phyloP scores from a whole-genome alignment of 2,888 invertebrate species.

The Agrotis ipsilon region DNA sequence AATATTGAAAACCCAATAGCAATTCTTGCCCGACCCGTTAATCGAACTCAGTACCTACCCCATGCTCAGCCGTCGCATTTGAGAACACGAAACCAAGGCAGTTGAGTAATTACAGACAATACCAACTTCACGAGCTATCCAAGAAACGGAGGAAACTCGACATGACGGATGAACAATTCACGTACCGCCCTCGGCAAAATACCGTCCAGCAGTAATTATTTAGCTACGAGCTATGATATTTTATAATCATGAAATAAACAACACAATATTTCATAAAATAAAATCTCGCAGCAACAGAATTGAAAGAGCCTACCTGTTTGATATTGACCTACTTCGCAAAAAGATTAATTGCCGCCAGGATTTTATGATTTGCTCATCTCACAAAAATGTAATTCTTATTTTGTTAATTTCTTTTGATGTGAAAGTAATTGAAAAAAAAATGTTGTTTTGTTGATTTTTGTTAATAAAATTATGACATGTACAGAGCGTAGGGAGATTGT shows the following conservation, averaged over 20 bases:
- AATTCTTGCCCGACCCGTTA: too few species aligned
- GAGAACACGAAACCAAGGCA: too few species aligned
- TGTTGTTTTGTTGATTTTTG: neutral
- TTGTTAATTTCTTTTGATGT: constrained; percentile 14
- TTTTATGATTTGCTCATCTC: constrained; percentile 8
- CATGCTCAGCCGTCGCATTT: too few species aligned
- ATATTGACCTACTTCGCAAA: constrained; percentile 6
- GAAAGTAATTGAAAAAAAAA: constrained; percentile 33
- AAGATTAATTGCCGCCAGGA: constrained; percentile 8
- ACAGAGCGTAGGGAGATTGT: neutral
- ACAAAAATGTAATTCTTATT: constrained; percentile 8
- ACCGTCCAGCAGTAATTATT: too few species aligned
- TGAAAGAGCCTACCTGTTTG: neutral
- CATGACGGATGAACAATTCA: too few species aligned
- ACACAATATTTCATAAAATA: neutral
- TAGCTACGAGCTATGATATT: too few species aligned
- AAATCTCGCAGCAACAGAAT: neutral
- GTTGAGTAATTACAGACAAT: too few species aligned
- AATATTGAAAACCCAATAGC: too few species aligned
- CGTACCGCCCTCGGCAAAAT: too few species aligned
- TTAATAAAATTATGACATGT: constrained; percentile 14
- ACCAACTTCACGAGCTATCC: too few species aligned
- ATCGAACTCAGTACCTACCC: too few species aligned
- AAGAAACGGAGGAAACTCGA: too few species aligned
- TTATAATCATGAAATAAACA: neutral